Percentiles rank a stretch among this genome's conserved stretches.
phyloP scores from a whole-genome alignment of 2,797 vertebrate genomes.

The Chelon labrosus region DNA sequence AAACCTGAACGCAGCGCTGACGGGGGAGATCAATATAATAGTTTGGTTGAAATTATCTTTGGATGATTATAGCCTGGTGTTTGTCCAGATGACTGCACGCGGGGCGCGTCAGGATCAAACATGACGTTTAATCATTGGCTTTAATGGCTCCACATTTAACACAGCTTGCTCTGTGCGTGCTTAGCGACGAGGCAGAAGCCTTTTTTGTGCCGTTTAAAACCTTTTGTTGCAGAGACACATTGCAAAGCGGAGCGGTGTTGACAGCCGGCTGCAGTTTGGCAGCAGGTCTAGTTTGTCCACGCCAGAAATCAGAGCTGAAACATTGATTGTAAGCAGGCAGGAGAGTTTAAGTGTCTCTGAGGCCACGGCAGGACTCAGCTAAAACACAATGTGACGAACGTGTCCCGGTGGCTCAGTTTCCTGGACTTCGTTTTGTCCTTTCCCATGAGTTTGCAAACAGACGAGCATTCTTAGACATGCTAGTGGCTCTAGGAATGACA shows the following conservation, averaged over 20 bases:
- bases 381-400: constrained; percentile 3
- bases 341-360: constrained; percentile 18
- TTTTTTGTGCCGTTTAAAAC: constrained; percentile 30
- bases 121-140: constrained; percentile 17
- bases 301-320: constrained; percentile 32
- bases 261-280: constrained; percentile 46
- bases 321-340: constrained; percentile 36
- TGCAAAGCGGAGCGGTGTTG: constrained; percentile 31
- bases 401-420: not conserved
- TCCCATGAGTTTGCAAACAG: too few species aligned
- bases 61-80: not conserved
- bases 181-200: constrained; percentile 3
- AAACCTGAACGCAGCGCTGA: constrained; percentile 9
- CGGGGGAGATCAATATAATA: constrained; percentile 17
- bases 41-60: constrained; percentile 1
- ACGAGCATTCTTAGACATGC: too few species aligned
- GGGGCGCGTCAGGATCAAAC: constrained; percentile 29
- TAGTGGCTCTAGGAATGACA: too few species aligned
- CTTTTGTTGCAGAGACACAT: constrained; percentile 23
- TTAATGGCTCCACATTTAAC: constrained; percentile 20
- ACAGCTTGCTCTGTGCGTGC: not conserved
- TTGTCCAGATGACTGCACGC: constrained; percentile 13
- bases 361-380: not conserved
- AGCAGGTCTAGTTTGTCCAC: constrained; percentile 21
- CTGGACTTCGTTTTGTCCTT: too few species aligned